Evolutionary conservation across 2,113 vertebrate genomes (phyloP), one percentile per base, ranked within the genome.

Genomic region (Gasterosteus aculeatus): DNA sequence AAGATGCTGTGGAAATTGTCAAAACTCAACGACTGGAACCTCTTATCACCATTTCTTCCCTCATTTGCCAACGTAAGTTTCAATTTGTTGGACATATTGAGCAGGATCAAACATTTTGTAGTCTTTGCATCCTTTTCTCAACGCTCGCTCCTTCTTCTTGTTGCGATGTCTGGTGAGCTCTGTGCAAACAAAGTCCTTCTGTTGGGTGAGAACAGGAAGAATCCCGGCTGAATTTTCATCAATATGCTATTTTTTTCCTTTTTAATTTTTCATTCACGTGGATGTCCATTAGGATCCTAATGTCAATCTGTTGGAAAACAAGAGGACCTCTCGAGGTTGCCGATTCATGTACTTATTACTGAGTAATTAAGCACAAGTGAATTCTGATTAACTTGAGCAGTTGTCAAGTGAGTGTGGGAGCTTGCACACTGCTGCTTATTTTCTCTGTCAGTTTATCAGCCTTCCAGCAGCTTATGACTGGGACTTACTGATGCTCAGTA

Each of bases 1-100:
- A 51, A 49, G 47, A 5, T 61, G 22, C 56, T 15, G 7, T 49
- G 22, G 58, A 63, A 63, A 49, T 29, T 22, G 31, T 47, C 38
- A 59, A 60, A 60, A 71, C 29, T 59, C 14, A 60, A 15, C 56
- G 19, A 42, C 44, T 29, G 0, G 12, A 70, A 22, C 46, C 65
- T 66, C 41, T 62, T 69, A 61, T 58, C 29, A 59, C 0, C 0
- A 67, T 7, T 38, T 33, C 42, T 9, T 12, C 14, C 58, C 44
- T 64, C 53, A 65, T 79, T 65, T 77, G 58, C 53, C 76, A 64
- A 72, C 29, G 54, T 16, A 10, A 41, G 64, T 64, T 83, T 83
- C 2, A 35, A 72, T 85, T 77, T 69, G 80, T 75, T 80, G 74
- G 33, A 75, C 74, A 42, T 65, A 53, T 75, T 78, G 67, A 51